Evolutionary conservation across 2,797 vertebrate genomes (phyloP).

Genomic region (Chaetodon trifasciatus): DNA sequence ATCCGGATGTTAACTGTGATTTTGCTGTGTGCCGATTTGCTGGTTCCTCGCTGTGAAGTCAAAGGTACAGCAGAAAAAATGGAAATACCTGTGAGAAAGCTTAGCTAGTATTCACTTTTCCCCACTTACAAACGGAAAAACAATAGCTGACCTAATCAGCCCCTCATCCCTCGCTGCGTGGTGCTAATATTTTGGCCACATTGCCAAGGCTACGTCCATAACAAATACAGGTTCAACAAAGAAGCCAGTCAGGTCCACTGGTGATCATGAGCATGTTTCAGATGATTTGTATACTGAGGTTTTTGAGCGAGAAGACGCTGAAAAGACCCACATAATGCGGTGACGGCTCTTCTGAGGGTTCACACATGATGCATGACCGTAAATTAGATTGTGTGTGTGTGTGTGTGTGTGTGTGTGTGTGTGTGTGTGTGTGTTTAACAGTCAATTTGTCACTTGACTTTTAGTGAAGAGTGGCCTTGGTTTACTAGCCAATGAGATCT

Average conservation of each 20-base stretch:
- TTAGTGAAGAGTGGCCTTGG: constrained; percentile 38
- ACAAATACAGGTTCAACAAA: constrained; percentile 48
- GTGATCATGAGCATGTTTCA: constrained; percentile 52
- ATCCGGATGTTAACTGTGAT: neutral
- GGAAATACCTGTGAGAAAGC: neutral
- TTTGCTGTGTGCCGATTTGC: neutral
- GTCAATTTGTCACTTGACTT: constrained; percentile 70
- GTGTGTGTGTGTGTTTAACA: constrained; percentile 37
- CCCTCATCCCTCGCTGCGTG: neutral
- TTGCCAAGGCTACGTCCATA: constrained; percentile 35
- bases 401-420: constrained; percentile 14
- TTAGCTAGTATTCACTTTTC: neutral
- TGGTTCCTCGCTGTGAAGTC: neutral
- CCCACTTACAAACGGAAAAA: neutral
- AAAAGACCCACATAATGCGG: constrained; percentile 25
- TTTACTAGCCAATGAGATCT: constrained; percentile 51
- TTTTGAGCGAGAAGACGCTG: constrained; percentile 12
- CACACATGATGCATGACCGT: constrained; percentile 43
- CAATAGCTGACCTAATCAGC: constrained; percentile 8
- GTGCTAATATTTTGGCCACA: constrained; percentile 35
- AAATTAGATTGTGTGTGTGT: constrained; percentile 44
- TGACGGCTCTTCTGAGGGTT: constrained; percentile 35
- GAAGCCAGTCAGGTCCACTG: constrained; percentile 55
- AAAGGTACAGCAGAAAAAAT: constrained; percentile 7
- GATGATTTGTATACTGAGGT: constrained; percentile 31